Percentiles rank a stretch among this genome's conserved stretches.
phyloP scores from a whole-genome alignment of 92 coral and sea anemone species.

The Epizoanthus illoricatus region DNA sequence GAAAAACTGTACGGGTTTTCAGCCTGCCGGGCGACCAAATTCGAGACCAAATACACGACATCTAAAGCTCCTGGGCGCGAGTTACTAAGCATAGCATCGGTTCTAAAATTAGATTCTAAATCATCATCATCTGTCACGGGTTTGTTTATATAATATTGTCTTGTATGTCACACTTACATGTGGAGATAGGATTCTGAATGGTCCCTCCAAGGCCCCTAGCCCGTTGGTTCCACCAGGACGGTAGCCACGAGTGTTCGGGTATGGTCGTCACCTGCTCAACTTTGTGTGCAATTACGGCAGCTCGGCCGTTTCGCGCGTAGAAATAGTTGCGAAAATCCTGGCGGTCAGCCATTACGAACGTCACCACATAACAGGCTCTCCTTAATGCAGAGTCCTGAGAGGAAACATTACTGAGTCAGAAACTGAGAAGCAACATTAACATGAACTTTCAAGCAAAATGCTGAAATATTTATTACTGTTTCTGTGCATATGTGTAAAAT shows the following conservation, averaged over 20 bases:
- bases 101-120: no score
- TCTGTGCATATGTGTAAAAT: no score
- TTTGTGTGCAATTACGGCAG: slow-evolving; percentile 78
- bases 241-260: slow-evolving; percentile 92
- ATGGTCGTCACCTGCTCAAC: slow-evolving; percentile 84
- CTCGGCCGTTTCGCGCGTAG: slow-evolving; percentile 85
- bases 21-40: no score
- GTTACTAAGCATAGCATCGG: no score
- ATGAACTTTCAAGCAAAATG: no score
- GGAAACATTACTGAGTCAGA: no score
- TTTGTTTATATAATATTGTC: background rate
- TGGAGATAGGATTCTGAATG: slow-evolving; percentile 79
- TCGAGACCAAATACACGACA: no score
- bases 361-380: slow-evolving; percentile 93
- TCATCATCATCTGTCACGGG: background rate
- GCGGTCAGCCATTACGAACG: slow-evolving; percentile 92
- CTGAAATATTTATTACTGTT: no score
- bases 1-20: no score
- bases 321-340: slow-evolving; percentile 83
- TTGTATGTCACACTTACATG: slow-evolving; percentile 55
- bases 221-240: slow-evolving; percentile 92
- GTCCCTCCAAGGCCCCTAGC: slow-evolving; percentile 99
- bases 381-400: slow-evolving; percentile 68
- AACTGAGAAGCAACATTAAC: no score
- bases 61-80: no score